These are phyloP conservation scores for Proisotoma minuta DNA, from an alignment of 2,888 invertebrate species.

Conservation along the genomic window DNA sequence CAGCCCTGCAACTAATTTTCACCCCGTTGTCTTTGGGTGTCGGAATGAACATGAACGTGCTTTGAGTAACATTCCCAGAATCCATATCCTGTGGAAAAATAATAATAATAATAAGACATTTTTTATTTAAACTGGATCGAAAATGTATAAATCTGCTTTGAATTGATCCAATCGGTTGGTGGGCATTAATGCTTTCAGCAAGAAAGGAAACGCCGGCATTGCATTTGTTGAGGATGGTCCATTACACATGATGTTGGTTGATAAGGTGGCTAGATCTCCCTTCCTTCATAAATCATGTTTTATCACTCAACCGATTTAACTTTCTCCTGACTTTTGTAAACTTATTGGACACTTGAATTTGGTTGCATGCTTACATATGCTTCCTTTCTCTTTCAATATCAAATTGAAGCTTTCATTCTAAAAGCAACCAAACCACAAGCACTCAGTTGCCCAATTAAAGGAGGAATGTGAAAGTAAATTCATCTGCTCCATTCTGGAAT, in stretches of 20 bases:
- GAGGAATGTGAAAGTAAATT: no score
- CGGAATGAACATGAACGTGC: conserved; percentile 76
- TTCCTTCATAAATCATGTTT: conserved; percentile 40
- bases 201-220: no score
- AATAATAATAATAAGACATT: neutral
- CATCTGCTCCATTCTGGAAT: no score
- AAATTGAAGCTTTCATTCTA: no score
- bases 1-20: conserved; percentile 80
- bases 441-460: no score
- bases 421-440: no score
- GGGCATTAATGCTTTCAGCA: no score
- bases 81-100: conserved; percentile 64
- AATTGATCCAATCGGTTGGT: neutral
- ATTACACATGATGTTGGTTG: conserved; percentile 4
- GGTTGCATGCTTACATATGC: no score
- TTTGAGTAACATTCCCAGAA: conserved; percentile 71
- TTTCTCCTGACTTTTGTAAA: neutral
- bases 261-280: conserved; percentile 13
- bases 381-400: no score
- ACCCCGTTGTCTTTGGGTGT: conserved; percentile 82
- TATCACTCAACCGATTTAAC: conserved; percentile 29
- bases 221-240: no score
- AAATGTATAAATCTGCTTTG: neutral
- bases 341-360: no score
- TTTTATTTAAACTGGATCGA: conserved; percentile 8